phyloP scores from a whole-genome alignment of 37 sponge, comb jelly and placozoan species.

The Mnemiopsis leidyi region DNA sequence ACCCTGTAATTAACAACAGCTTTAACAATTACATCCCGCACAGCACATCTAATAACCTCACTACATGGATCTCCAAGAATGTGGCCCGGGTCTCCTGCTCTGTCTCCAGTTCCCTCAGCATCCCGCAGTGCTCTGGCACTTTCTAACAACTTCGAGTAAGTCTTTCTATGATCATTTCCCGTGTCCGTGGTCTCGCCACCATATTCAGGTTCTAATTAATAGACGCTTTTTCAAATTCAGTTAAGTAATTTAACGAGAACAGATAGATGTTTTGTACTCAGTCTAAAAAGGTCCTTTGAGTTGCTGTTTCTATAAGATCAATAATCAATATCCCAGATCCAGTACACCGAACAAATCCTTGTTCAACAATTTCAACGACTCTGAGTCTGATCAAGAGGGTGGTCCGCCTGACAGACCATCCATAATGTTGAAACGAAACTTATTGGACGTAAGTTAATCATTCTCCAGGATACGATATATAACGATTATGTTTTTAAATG shows the following conservation, averaged over 20 bases:
- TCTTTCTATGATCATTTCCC: too few relatives aligned
- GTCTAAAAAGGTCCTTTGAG: too few relatives aligned
- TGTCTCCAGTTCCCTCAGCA: conserved; percentile 21
- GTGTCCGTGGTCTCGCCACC: neutral
- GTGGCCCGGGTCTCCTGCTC: conserved; percentile 1
- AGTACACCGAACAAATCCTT: conserved; percentile 23
- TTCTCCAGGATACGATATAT: too few relatives aligned
- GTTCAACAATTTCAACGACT: neutral
- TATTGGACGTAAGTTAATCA: neutral
- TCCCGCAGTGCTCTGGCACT: neutral
- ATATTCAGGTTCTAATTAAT: neutral
- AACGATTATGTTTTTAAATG: too few relatives aligned
- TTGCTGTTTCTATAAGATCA: too few relatives aligned
- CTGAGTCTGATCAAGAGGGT: neutral
- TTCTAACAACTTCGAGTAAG: conserved; percentile 31
- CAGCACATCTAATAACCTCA: neutral
- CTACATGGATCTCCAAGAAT: neutral
- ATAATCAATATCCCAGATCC: conserved; percentile 41
- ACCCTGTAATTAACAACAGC: too few relatives aligned
- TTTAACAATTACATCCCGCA: too few relatives aligned
- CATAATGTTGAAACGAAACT: neutral
- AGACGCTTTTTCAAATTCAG: neutral
- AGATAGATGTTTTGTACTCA: too few relatives aligned
- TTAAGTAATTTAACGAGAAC: too few relatives aligned
- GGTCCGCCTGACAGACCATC: neutral